phyloP scores from a whole-genome alignment of 2,113 vertebrate species.

The Rhabdomys dilectus region DNA sequence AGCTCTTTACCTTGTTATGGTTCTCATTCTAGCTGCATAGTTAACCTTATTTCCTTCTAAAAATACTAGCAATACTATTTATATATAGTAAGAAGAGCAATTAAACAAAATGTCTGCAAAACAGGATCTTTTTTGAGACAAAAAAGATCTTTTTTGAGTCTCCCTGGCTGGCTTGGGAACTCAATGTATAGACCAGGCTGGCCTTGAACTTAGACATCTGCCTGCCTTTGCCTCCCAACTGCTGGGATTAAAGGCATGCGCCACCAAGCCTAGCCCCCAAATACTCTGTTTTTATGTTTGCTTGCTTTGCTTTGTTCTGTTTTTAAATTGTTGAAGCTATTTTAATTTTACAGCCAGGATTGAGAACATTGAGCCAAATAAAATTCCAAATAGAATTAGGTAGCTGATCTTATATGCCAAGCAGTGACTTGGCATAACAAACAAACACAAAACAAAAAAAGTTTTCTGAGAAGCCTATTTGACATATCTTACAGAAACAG shows the following conservation, averaged over 20 bases:
- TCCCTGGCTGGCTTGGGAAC: background rate
- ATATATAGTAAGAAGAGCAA: background rate
- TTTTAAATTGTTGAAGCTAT: constrained; percentile 10
- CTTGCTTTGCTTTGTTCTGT: background rate
- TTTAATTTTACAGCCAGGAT: constrained; percentile 42
- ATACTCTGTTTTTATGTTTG: background rate
- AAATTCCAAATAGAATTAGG: constrained; percentile 38
- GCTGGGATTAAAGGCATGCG: background rate
- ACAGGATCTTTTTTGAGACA: background rate
- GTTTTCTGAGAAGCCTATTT: background rate
- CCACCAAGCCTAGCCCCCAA: background rate
- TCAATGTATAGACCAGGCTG: background rate
- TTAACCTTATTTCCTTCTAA: background rate
- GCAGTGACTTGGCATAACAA: background rate
- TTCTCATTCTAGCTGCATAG: constrained; percentile 21
- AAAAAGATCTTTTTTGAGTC: too few relatives aligned
- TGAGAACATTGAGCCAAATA: constrained; percentile 56
- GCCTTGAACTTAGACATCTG: background rate
- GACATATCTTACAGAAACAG: background rate
- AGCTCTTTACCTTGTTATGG: background rate
- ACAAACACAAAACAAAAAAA: background rate
- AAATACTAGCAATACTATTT: background rate
- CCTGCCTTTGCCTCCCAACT: background rate
- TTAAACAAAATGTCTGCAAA: constrained; percentile 30
- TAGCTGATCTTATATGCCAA: constrained; percentile 25